A percentile compares a stretch with the other conserved stretches of the same genome.
Evolutionary conservation across 1,140 invertebrate species (phyloP).

Genomic region (Phortica variegata): DNA sequence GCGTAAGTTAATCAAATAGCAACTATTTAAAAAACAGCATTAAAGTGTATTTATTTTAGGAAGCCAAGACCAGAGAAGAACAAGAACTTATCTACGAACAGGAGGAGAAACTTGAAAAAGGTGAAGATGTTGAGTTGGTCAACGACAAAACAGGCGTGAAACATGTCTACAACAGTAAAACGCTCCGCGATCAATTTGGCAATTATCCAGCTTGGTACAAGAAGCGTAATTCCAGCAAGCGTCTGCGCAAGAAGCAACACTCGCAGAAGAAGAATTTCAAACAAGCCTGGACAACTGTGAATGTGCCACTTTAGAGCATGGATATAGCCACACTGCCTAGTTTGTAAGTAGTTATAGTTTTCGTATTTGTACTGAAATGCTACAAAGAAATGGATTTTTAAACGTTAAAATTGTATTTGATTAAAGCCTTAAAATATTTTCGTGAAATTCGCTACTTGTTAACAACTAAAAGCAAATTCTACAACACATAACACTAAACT

Average conservation of each 20-base stretch:
- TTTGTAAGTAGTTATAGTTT: slow-evolving; percentile 23
- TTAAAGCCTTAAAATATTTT: slow-evolving; percentile 36
- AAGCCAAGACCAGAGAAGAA: slow-evolving; percentile 47
- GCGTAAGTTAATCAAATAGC: slow-evolving; percentile 17
- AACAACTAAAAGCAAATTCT: too few relatives aligned
- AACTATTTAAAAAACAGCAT: neutral
- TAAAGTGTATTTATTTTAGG: slow-evolving; percentile 21
- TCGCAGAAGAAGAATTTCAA: slow-evolving; percentile 54
- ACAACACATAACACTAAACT: too few relatives aligned
- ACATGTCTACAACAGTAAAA: slow-evolving; percentile 63
- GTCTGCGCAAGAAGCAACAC: slow-evolving; percentile 60
- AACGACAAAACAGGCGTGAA: slow-evolving; percentile 57
- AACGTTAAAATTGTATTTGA: slow-evolving; percentile 27
- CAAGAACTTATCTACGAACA: slow-evolving; percentile 37
- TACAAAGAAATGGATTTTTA: slow-evolving; percentile 10
- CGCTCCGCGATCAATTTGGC: slow-evolving; percentile 65
- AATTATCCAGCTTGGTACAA: slow-evolving; percentile 68
- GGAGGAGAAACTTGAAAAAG: slow-evolving; percentile 53
- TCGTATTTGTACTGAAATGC: slow-evolving; percentile 22
- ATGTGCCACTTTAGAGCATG: slow-evolving; percentile 41
- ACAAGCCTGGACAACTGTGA: slow-evolving; percentile 54
- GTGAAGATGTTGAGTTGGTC: slow-evolving; percentile 49
- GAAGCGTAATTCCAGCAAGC: slow-evolving; percentile 60
- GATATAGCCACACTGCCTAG: slow-evolving; percentile 13
- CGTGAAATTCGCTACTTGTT: too few relatives aligned